Evolutionary conservation across 2,113 vertebrate genomes (phyloP), one percentile per base, ranked within the genome.

Genomic region (Forbesichthys papilliferus): DNA sequence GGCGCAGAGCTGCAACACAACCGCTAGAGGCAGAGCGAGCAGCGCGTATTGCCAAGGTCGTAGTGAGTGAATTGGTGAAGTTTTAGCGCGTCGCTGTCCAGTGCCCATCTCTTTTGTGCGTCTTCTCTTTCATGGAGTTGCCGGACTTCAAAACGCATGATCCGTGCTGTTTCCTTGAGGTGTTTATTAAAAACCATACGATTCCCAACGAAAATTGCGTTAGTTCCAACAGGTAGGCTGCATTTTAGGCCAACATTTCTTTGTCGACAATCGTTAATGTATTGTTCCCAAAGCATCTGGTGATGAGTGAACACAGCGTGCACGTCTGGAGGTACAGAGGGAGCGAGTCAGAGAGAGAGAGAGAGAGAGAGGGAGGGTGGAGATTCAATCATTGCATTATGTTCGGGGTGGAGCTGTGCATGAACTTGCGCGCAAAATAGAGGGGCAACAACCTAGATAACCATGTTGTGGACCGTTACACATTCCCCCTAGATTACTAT

Each of bases 91-190:
- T 49, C 53, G 57, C 66, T 47, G 66, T 59, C 47, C 67, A 71
- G 71, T 66, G 77, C 71, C 83, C 89, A 91, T 91, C 80, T 87
- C 80, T 78, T 65, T 46, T 68, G 80, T 55, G 74, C 82, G 84
- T 70, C 63, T 77, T 73, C 71, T 78, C 77, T 87, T 56, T 84
- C 84, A 85, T 79, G 55, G 86, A 87, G 66, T 0, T 46, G 63
- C 75, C 34, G 77, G 54, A 18, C 69, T 63, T 75, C 83, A 82
- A 75, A 73, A 76, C 79, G 64, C 88, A 80, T 89, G 84, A 74
- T 91, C 84, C 83, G 88, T 60, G 70, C 80, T 52, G 76, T 4
- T 74, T 74, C 74, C 53, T 66, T 3, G 2, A 12, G 56, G 18
- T 27, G 11, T 47, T 16, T 47, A 34, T 18, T 68, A 47, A 53